phyloP scores from a whole-genome alignment of 2,888 invertebrate species.

The Xanthia icteritia region DNA sequence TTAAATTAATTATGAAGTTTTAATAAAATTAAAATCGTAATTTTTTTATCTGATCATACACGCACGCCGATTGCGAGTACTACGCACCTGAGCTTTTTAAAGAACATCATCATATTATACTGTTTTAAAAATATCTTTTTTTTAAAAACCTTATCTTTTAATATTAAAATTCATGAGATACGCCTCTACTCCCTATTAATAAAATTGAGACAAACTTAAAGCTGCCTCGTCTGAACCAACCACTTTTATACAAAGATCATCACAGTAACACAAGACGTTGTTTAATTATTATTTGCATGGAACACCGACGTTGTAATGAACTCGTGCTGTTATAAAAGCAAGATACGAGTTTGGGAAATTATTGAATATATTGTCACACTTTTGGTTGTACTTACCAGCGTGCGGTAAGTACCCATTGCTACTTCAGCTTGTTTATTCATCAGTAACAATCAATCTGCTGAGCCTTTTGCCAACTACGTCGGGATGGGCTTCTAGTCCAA shows the following conservation, averaged over 20 bases:
- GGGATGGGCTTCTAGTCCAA: too few species aligned
- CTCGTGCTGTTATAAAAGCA: conserved; percentile 27
- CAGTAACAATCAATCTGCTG: too few species aligned
- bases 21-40: too few species aligned
- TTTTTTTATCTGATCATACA: too few species aligned
- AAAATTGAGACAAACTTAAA: not conserved
- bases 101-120: too few species aligned
- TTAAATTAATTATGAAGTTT: too few species aligned
- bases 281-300: conserved; percentile 39
- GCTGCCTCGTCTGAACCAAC: not conserved
- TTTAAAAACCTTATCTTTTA: too few species aligned
- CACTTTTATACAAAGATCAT: not conserved
- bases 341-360: conserved; percentile 25
- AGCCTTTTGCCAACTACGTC: too few species aligned
- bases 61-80: too few species aligned
- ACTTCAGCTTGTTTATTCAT: not conserved
- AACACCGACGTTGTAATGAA: conserved; percentile 41
- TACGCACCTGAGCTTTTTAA: too few species aligned
- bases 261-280: conserved; percentile 7
- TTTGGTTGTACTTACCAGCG: not conserved
- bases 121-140: too few species aligned
- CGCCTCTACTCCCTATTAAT: not conserved
- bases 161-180: not conserved
- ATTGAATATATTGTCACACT: conserved; percentile 42
- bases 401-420: not conserved